Base-by-base conservation (phyloP, 2,888 invertebrate genomes). In the Dryobota labecula region DNA sequence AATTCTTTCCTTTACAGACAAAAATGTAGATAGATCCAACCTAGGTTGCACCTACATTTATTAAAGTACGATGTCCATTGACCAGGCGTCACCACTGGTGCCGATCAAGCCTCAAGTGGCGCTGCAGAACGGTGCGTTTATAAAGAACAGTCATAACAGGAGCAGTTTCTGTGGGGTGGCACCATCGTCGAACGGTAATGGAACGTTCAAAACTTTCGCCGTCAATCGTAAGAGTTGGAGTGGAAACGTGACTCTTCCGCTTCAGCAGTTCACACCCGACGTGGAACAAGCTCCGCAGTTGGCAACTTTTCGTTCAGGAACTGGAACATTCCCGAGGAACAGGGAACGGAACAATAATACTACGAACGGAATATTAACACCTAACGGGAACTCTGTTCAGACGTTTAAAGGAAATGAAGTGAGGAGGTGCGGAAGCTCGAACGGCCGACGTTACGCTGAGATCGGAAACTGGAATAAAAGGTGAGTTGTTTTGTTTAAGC, bases 381-480 rank as follows among this genome's bases (percentile, higher is more conserved):
- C 95, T 81, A 96, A 96, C 92, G 96, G 96, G 88, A 96, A 96
- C 92, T 90, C 93, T 56, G 93, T 94, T 85, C 94, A 94, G 89
- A 93, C 94, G 86, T 92, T 94, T 81, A 94, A 89, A 93, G 96
- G 96, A 94, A 96, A 95, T 95, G 96, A 96, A 93, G 92, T 95
- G 90, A 94, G 96, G 85, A 95, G 95, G 90, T 94, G 93, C 93
- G 95, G 94, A 92, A 94, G 94, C 87, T 89, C 93, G 79, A 95
- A 95, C 92, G 96, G 96, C 87, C 94, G 96, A 80, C 95, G 96
- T 80, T 96, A 96, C 91, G 96, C 96, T 65, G 96, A 96, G 92
- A 96, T 96, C 90, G 96, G 96, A 91, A 96, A 96, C 93, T 96
- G 96, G 96, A 96, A 92, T 91, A 96, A 96, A 93, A 96, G 96